phyloP scores from a whole-genome alignment of 2,113 vertebrate species.

The Callionymus lyra region DNA sequence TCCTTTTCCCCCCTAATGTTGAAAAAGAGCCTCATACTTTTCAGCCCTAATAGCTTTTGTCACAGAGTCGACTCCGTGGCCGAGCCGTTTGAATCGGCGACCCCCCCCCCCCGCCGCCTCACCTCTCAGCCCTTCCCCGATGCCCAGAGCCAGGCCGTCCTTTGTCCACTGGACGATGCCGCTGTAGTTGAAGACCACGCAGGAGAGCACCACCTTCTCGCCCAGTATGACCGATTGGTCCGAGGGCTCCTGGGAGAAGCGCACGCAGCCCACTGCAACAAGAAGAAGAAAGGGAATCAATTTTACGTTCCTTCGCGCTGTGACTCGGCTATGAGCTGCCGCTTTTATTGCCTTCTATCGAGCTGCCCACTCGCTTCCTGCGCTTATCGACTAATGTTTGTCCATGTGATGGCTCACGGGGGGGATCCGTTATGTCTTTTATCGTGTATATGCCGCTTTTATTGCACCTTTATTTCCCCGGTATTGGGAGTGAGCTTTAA shows the following conservation, averaged over 20 bases:
- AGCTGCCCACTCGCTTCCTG: constrained; percentile 19
- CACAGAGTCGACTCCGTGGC: constrained; percentile 17
- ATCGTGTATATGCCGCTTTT: constrained; percentile 28
- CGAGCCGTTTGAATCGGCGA: constrained; percentile 1
- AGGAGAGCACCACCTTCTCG: constrained; percentile 78
- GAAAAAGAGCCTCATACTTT: constrained; percentile 22
- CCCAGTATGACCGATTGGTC: constrained; percentile 90
- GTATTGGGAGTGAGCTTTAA: constrained; percentile 2
- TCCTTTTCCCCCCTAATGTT: constrained; percentile 32
- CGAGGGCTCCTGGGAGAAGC: constrained; percentile 86
- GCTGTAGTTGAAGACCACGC: constrained; percentile 89
- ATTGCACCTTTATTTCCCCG: constrained; percentile 16
- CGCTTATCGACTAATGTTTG: constrained; percentile 27
- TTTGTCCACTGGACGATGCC: constrained; percentile 97
- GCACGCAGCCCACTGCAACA: constrained; percentile 64
- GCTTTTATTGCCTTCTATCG: constrained; percentile 33
- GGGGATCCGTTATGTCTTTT: constrained; percentile 33
- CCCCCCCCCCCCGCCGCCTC: constrained; percentile 23
- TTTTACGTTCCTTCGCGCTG: constrained; percentile 23
- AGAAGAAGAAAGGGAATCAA: constrained; percentile 25
- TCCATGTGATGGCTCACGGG: constrained; percentile 13
- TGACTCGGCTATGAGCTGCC: constrained; percentile 32
- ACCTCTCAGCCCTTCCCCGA: constrained; percentile 88
- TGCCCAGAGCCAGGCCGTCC: constrained; percentile 85
- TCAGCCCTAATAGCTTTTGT: constrained; percentile 38